Evolutionary conservation across 2,113 vertebrate genomes (phyloP).

Genomic region (Pleuronectes platessa): DNA sequence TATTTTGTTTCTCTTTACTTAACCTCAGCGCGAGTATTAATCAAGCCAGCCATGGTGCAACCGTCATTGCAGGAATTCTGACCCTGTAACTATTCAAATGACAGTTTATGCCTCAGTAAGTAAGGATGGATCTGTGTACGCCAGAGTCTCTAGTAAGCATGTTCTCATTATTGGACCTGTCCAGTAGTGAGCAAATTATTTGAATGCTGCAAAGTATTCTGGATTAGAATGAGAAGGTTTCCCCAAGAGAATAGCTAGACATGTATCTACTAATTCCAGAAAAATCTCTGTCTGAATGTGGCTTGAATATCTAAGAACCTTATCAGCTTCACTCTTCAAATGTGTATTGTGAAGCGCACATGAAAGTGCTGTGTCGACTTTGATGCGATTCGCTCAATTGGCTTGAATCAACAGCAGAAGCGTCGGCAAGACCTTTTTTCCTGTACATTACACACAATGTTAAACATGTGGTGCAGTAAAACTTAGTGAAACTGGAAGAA

Average conservation of each 20-base stretch:
- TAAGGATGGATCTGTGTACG: conserved; percentile 46
- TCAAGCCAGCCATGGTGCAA: conserved; percentile 60
- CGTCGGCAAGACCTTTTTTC: neutral
- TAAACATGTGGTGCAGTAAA: neutral
- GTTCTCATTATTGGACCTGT: conserved; percentile 8
- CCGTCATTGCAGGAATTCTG: conserved; percentile 66
- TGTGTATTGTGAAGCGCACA: neutral
- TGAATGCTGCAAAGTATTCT: neutral
- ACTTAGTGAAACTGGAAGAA: neutral
- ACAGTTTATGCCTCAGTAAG: conserved; percentile 55
- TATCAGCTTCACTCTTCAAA: neutral
- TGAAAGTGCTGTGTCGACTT: neutral
- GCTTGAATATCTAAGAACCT: too few species aligned
- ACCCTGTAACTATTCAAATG: conserved; percentile 67
- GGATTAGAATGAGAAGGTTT: neutral
- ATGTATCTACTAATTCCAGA: too few species aligned
- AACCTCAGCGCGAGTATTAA: conserved; percentile 49
- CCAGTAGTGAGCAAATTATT: neutral
- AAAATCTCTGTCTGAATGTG: too few species aligned
- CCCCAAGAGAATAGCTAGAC: too few species aligned
- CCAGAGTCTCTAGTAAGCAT: neutral
- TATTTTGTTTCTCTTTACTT: conserved; percentile 35
- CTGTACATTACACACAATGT: neutral
- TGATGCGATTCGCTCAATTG: neutral
- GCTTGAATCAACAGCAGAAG: neutral